A percentile compares a stretch with the other conserved stretches of the same genome.
Evolutionary conservation across 2,797 vertebrate species (phyloP).

Genomic region (Falco cherrug): DNA sequence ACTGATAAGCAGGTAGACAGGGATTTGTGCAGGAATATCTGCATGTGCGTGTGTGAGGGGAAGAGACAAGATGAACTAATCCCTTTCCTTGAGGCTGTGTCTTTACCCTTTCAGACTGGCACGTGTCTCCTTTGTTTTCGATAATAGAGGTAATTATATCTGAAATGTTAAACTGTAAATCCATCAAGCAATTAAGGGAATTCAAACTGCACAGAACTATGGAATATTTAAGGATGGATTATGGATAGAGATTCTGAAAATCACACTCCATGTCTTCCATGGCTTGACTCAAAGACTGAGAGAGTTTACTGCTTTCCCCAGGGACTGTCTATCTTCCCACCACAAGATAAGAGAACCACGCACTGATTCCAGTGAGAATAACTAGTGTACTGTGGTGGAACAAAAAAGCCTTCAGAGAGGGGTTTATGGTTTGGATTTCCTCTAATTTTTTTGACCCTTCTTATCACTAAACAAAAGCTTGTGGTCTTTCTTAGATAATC

Average conservation of each 20-base stretch:
- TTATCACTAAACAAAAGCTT: constrained; percentile 30
- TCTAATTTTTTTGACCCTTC: constrained; percentile 6
- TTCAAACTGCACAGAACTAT: constrained; percentile 51
- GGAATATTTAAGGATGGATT: constrained; percentile 65
- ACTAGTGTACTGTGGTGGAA: not conserved
- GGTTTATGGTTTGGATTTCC: constrained; percentile 3
- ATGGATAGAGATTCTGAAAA: constrained; percentile 45
- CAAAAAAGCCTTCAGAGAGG: not conserved
- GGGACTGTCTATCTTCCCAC: not conserved
- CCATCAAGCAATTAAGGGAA: constrained; percentile 66
- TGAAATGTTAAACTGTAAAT: constrained; percentile 73
- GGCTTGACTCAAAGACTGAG: not conserved
- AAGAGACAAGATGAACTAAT: constrained; percentile 30
- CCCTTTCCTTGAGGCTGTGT: constrained; percentile 59
- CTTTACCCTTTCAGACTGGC: constrained; percentile 81
- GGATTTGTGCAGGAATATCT: constrained; percentile 21
- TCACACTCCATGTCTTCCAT: not conserved
- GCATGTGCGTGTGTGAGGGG: not conserved
- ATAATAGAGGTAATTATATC: constrained; percentile 83
- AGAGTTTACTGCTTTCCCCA: constrained; percentile 18
- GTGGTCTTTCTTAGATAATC: constrained; percentile 39
- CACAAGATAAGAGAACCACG: constrained; percentile 3
- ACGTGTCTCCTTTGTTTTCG: constrained; percentile 77
- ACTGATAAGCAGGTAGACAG: not conserved
- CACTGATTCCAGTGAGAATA: not conserved